Percentiles rank a stretch among this genome's conserved stretches.
Conservation (phyloP, 2,113 vertebrate genomes). For the Erpornis zantholeuca region DNA sequence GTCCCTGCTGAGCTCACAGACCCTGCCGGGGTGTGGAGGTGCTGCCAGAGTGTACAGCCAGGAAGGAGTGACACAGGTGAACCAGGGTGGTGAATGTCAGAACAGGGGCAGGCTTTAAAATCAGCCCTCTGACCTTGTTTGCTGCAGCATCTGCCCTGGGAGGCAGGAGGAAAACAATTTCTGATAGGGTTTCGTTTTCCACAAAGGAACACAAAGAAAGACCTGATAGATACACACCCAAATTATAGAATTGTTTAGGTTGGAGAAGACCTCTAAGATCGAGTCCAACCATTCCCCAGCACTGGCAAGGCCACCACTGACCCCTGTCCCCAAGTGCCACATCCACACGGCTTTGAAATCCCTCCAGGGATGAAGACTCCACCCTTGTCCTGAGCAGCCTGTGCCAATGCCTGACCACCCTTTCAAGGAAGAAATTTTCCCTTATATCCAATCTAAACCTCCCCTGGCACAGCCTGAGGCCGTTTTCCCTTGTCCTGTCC, state of each 20-base stretch:
- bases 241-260: background rate
- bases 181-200: background rate
- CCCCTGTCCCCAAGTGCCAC: background rate
- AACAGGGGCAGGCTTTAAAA: background rate
- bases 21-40: background rate
- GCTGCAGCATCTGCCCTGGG: background rate
- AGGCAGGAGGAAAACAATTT: background rate
- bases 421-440: background rate
- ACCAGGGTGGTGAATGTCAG: background rate
- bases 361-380: background rate
- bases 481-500: rapidly evolving
- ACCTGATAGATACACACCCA: background rate
- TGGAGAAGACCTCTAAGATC: background rate
- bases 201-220: background rate
- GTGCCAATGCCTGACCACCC: background rate
- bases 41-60: background rate
- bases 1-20: background rate
- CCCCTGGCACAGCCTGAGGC: rapidly evolving
- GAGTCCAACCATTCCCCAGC: background rate
- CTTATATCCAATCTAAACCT: background rate
- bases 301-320: background rate
- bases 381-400: background rate
- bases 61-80: background rate
- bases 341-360: rapidly evolving
- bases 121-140: background rate